Evolutionary conservation across 2,888 invertebrate genomes (phyloP).

Genomic region (Ferrisia virgata): DNA sequence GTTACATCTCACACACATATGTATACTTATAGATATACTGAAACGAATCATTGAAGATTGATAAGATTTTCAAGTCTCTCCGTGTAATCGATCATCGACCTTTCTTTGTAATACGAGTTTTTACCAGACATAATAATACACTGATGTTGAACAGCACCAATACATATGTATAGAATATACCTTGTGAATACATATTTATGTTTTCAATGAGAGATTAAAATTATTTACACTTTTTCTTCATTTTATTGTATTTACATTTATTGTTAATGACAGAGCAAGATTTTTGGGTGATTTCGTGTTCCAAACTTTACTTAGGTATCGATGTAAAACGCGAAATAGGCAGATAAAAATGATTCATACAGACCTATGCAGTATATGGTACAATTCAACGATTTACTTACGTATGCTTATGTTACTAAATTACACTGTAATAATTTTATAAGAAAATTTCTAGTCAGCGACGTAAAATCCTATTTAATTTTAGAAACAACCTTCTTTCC

Average conservation of each 20-base stretch:
- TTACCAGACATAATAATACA: not conserved
- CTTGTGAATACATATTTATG: too few species aligned
- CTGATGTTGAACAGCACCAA: not conserved
- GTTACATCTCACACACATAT: not conserved
- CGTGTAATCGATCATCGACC: conserved; percentile 11
- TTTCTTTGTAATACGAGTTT: not conserved
- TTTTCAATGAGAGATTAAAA: too few species aligned
- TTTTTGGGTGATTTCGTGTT: not conserved
- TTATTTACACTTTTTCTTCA: not conserved
- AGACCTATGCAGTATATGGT: too few species aligned
- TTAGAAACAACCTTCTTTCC: too few species aligned
- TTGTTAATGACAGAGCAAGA: not conserved
- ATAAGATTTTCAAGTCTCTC: not conserved
- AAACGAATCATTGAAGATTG: not conserved
- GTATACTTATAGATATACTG: too few species aligned
- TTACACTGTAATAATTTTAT: too few species aligned
- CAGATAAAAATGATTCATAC: too few species aligned
- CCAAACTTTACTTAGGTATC: not conserved
- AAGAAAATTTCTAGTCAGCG: too few species aligned
- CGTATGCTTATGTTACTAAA: too few species aligned
- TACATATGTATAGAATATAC: too few species aligned
- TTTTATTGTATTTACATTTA: not conserved
- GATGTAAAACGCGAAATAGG: not conserved
- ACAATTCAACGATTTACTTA: too few species aligned
- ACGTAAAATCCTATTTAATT: too few species aligned